These are phyloP conservation scores for Platysternon megacephalum DNA, from an alignment of 2,113 vertebrate species.

Conservation along the genomic window DNA sequence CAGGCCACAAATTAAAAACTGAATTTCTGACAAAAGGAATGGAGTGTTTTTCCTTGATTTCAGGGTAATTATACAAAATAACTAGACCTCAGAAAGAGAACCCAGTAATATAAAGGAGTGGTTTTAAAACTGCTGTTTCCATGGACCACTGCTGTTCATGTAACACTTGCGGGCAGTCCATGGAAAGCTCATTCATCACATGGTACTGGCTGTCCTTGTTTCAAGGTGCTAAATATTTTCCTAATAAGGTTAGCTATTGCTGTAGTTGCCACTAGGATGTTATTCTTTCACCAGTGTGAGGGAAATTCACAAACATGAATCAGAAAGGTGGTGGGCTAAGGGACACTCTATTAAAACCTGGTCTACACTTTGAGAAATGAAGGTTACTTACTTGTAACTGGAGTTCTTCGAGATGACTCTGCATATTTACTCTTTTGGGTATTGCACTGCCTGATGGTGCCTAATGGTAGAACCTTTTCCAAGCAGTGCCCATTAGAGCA, in stretches of 20 bases:
- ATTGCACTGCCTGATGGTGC: background rate
- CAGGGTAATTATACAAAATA: background rate
- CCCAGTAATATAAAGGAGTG: background rate
- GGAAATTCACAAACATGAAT: background rate
- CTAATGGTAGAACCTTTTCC: background rate
- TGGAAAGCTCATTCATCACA: accelerated
- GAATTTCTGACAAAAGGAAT: background rate
- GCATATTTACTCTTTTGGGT: background rate
- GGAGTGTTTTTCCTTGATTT: background rate
- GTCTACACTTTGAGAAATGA: background rate
- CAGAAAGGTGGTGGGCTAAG: background rate
- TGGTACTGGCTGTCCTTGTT: background rate
- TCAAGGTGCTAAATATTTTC: background rate
- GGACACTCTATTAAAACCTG: background rate
- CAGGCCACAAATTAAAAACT: background rate
- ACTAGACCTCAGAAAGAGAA: background rate
- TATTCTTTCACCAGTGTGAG: background rate
- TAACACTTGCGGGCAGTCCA: background rate
- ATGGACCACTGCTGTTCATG: accelerated
- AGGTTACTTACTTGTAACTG: background rate
- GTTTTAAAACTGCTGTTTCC: background rate
- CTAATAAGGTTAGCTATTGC: accelerated
- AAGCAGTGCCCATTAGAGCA: background rate
- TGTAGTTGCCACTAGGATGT: background rate
- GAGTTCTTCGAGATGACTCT: background rate